Conservation (phyloP, 1,140 invertebrate species). For the Pseudomyrmex gracilis region DNA sequence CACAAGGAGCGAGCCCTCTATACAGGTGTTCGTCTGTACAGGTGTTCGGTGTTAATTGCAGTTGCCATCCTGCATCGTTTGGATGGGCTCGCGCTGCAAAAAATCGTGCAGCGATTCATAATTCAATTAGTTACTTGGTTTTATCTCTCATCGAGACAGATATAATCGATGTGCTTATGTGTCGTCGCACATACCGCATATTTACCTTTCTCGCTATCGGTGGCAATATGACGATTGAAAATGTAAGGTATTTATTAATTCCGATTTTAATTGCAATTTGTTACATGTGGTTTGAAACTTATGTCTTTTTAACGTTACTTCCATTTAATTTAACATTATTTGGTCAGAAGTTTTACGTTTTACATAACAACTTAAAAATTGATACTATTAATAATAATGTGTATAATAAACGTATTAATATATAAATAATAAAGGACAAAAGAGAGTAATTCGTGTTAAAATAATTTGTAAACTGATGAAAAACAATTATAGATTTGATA, state of each 20-base stretch:
- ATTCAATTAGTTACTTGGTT: slow-evolving; percentile 54
- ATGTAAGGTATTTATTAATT: not conserved
- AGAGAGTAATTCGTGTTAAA: not conserved
- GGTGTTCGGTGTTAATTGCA: slow-evolving; percentile 52
- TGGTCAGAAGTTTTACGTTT: not conserved
- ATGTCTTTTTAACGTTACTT: too few relatives aligned
- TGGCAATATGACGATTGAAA: slow-evolving; percentile 8
- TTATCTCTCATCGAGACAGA: slow-evolving; percentile 51
- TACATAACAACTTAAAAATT: not conserved
- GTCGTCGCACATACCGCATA: not conserved
- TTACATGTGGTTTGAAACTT: too few relatives aligned
- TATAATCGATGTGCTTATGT: slow-evolving; percentile 46
- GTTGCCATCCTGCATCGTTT: slow-evolving; percentile 29
- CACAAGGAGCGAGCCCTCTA: not conserved
- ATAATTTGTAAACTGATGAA: too few relatives aligned
- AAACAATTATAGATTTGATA: not conserved
- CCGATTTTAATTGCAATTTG: not conserved
- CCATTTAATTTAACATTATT: not conserved
- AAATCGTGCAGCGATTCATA: slow-evolving; percentile 46
- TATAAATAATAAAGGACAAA: not conserved
- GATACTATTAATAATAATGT: not conserved
- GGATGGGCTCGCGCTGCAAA: slow-evolving; percentile 1
- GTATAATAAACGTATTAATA: not conserved
- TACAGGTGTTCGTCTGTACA: slow-evolving; percentile 43
- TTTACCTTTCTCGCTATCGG: slow-evolving; percentile 21